These are phyloP conservation scores for Spilogale gracilis DNA, from an alignment of 2,113 vertebrate genomes.

Conservation along the genomic window DNA sequence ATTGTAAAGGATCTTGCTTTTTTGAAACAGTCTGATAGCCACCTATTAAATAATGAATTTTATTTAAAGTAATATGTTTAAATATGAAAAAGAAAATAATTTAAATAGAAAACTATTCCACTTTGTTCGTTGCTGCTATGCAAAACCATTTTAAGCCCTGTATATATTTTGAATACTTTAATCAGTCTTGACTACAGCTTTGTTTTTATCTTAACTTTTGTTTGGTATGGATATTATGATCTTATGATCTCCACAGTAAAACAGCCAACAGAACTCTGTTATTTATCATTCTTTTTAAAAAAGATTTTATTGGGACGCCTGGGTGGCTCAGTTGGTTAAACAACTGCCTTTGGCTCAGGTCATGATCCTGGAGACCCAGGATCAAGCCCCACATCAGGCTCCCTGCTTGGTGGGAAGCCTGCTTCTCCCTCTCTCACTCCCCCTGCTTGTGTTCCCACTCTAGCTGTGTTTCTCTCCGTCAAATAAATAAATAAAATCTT, in stretches of 20 bases:
- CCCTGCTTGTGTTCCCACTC: too few relatives aligned
- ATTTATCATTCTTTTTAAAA: neutral
- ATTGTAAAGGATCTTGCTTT: constrained; percentile 61
- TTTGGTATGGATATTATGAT: neutral
- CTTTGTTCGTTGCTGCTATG: neutral
- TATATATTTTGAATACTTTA: neutral
- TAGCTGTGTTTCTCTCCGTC: too few relatives aligned
- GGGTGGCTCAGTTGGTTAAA: too few relatives aligned
- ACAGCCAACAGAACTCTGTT: neutral
- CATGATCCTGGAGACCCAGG: too few relatives aligned
- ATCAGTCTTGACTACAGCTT: neutral
- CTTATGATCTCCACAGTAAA: neutral
- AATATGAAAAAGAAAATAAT: neutral
- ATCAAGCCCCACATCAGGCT: too few relatives aligned
- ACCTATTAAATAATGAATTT: constrained; percentile 20
- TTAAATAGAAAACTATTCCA: neutral
- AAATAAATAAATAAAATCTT: too few relatives aligned
- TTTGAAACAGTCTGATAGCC: constrained; percentile 11
- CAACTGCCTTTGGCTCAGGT: too few relatives aligned
- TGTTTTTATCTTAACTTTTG: neutral
- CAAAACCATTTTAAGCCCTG: neutral
- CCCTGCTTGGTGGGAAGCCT: too few relatives aligned
- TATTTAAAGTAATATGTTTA: constrained; percentile 7
- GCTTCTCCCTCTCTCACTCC: too few relatives aligned
- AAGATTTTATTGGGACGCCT: too few relatives aligned